A percentile compares a stretch with the other conserved stretches of the same genome.
These are phyloP conservation scores for Serranus cabrilla DNA, from an alignment of 2,797 vertebrate genomes.

Conservation along the genomic window DNA sequence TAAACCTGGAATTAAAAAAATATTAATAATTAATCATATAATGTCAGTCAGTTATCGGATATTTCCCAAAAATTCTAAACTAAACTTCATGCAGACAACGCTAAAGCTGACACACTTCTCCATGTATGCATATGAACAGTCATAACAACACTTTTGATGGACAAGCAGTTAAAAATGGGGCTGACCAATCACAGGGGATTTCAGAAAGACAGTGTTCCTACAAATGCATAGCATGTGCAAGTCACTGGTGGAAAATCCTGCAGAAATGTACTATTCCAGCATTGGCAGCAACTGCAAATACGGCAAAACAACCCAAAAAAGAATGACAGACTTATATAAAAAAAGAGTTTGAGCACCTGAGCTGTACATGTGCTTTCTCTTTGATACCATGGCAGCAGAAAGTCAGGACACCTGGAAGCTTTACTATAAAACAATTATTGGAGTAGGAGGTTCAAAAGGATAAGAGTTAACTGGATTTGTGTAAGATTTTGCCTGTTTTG, in stretches of 20 bases:
- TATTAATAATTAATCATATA: background rate
- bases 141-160: background rate
- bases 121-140: background rate
- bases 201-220: no score
- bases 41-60: background rate
- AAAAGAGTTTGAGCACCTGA: background rate
- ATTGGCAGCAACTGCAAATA: no score
- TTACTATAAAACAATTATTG: conserved; percentile 12
- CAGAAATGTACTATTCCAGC: no score
- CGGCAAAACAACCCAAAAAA: no score
- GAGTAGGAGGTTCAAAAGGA: background rate
- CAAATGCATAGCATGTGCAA: no score
- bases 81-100: background rate
- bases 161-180: background rate
- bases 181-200: no score
- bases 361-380: background rate
- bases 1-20: background rate
- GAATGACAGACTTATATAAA: no score
- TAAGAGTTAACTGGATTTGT: background rate
- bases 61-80: no score
- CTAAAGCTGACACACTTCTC: background rate
- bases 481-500: background rate
- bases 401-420: background rate
- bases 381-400: background rate
- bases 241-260: no score